Conservation (phyloP, 2,888 invertebrate genomes). For the Chrysolina americana region DNA sequence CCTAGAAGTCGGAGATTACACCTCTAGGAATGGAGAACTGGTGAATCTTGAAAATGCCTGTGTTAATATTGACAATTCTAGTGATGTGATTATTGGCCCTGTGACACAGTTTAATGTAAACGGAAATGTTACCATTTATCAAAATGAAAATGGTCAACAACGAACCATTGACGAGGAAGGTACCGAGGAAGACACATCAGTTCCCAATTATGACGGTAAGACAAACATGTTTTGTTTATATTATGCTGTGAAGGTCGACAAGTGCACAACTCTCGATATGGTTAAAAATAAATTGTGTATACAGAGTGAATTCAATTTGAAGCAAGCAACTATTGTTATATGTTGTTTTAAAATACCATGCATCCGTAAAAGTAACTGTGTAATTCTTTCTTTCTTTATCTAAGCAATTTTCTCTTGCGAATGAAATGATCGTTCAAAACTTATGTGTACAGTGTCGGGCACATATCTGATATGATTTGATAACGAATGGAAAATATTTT, state of each 20-base stretch:
- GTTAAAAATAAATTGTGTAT: background rate
- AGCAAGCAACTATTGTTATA: background rate
- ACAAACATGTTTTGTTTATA: constrained; percentile 8
- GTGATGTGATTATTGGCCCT: constrained; percentile 72
- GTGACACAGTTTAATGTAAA: constrained; percentile 70
- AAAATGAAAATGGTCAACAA: constrained; percentile 53
- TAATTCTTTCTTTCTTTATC: no score
- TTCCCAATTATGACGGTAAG: background rate
- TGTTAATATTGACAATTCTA: constrained; percentile 71
- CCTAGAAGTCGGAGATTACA: constrained; percentile 4
- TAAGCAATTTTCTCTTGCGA: no score
- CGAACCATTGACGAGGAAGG: background rate
- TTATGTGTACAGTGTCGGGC: no score
- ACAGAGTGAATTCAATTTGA: background rate
- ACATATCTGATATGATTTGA: no score
- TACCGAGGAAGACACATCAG: background rate
- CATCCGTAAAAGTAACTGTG: no score
- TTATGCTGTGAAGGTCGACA: constrained; percentile 14
- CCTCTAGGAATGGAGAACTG: constrained; percentile 30
- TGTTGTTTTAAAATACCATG: no score
- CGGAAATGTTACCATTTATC: constrained; percentile 72
- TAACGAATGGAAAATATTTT: no score
- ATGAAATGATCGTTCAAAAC: no score
- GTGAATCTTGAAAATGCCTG: constrained; percentile 55
- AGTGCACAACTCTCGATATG: background rate